Conservation (phyloP, 2,113 vertebrate species). For the Himantopus leucocephalus region DNA sequence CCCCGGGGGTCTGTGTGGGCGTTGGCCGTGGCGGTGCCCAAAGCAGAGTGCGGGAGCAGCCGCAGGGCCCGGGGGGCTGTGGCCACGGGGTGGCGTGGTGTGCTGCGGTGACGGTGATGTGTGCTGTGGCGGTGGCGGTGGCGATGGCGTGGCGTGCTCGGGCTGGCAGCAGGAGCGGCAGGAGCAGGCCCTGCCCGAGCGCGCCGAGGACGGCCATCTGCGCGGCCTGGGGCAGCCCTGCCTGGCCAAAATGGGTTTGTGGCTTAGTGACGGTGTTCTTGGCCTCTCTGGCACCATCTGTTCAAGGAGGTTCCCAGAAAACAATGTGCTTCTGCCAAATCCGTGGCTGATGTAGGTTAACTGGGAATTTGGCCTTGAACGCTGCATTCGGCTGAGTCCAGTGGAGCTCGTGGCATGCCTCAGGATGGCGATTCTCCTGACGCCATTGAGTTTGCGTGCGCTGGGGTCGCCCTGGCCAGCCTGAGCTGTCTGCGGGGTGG, state of each 20-base stretch:
- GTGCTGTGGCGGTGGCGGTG: too few species aligned
- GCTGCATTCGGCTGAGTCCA: background rate
- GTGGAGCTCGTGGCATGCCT: accelerated
- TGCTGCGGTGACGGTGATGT: too few species aligned
- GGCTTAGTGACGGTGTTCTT: background rate
- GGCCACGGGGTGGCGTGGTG: too few species aligned
- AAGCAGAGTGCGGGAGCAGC: too few species aligned
- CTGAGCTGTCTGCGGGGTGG: too few species aligned
- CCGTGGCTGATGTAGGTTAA: background rate
- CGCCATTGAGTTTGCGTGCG: too few species aligned
- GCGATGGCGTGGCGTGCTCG: background rate
- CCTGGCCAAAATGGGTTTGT: background rate
- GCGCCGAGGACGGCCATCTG: accelerated
- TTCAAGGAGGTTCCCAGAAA: background rate
- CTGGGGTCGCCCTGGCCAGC: too few species aligned
- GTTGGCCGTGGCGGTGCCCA: background rate
- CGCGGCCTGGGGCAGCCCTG: too few species aligned
- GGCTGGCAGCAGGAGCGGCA: too few species aligned
- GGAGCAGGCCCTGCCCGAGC: background rate
- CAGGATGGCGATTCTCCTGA: background rate
- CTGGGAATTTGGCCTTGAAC: background rate
- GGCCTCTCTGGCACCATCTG: background rate
- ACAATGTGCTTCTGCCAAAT: background rate
- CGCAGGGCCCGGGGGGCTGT: background rate
- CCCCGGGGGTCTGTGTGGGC: too few species aligned